These are phyloP conservation scores for Chaetops frenatus DNA, from an alignment of 2,113 vertebrate genomes.

Conservation along the genomic window DNA sequence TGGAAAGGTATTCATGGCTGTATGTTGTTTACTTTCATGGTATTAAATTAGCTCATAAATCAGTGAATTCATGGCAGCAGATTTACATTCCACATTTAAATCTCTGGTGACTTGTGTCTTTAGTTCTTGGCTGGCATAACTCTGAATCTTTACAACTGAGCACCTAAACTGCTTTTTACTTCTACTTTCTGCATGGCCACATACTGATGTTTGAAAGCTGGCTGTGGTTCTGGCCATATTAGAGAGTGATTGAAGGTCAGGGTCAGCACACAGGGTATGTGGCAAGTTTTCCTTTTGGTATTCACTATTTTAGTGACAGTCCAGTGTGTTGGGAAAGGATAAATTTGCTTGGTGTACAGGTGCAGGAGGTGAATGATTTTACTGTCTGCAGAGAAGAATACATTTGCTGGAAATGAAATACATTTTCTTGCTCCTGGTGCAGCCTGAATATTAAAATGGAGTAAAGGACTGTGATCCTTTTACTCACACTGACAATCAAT, in stretches of 20 bases:
- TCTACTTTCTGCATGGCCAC: neutral
- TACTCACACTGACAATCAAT: slow-evolving; percentile 10
- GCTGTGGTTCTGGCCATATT: neutral
- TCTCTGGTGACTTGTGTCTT: neutral
- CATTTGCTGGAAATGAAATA: neutral
- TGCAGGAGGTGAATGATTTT: neutral
- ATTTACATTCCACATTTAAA: neutral
- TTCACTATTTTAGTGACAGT: neutral
- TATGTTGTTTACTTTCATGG: neutral
- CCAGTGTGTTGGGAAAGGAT: neutral
- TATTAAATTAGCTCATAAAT: neutral
- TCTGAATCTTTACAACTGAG: neutral
- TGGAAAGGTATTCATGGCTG: neutral
- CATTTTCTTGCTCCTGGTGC: neutral
- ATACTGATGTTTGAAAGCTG: neutral
- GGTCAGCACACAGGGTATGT: neutral
- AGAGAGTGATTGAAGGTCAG: neutral
- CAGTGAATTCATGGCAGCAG: neutral
- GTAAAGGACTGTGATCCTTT: slow-evolving; percentile 11
- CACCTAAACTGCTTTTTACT: neutral
- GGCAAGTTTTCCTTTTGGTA: neutral
- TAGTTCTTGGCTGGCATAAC: neutral
- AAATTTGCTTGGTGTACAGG: neutral
- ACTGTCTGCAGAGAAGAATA: neutral
- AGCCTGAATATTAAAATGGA: neutral